A percentile compares a stretch with the other conserved stretches of the same genome.
Evolutionary conservation across 2,113 vertebrate species (phyloP).

Genomic region (Nyctereutes procyonoides): DNA sequence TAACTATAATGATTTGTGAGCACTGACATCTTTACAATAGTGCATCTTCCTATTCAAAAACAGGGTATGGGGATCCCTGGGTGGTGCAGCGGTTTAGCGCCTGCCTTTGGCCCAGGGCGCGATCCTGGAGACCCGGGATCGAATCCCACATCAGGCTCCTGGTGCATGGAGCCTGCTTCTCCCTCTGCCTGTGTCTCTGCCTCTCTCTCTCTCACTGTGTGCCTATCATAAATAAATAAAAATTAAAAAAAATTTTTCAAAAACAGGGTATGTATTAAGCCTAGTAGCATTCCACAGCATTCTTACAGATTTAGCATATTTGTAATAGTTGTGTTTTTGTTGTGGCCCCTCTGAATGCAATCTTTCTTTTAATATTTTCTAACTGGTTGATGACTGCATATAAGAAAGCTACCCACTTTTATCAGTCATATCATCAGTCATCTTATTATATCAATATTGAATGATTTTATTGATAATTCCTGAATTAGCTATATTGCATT

Average conservation of each 20-base stretch:
- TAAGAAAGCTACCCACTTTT: conserved; percentile 5
- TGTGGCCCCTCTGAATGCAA: neutral
- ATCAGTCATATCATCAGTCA: neutral
- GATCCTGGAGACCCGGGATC: too few relatives aligned
- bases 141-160: too few relatives aligned
- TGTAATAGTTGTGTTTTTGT: neutral
- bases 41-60: conserved; percentile 14
- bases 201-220: too few relatives aligned
- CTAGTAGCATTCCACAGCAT: neutral
- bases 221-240: too few relatives aligned
- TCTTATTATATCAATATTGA: conserved; percentile 37
- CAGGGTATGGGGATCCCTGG: too few relatives aligned
- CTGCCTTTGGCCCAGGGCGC: too few relatives aligned
- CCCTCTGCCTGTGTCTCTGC: too few relatives aligned
- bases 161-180: too few relatives aligned
- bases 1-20: conserved; percentile 20
- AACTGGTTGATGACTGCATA: neutral
- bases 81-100: too few relatives aligned
- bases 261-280: neutral
- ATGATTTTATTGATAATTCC: conserved; percentile 1
- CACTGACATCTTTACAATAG: conserved; percentile 26
- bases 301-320: neutral
- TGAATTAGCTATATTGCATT: neutral
- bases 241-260: too few relatives aligned
- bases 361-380: neutral